phyloP scores from a whole-genome alignment of 1,140 invertebrate species.

The Eumeta japonica region DNA sequence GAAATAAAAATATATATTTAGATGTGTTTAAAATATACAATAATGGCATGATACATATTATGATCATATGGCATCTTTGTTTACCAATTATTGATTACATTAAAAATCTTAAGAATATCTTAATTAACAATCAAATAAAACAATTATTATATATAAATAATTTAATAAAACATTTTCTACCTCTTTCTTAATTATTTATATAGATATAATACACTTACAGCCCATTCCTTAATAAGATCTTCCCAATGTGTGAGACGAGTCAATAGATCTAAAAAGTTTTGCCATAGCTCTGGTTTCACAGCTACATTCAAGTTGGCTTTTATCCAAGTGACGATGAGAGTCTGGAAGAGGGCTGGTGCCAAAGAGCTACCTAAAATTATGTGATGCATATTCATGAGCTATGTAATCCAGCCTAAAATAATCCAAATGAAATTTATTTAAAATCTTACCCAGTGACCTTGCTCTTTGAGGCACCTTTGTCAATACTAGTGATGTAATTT shows the following conservation, averaged over 20 bases:
- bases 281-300: constrained; percentile 87
- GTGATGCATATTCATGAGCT: constrained; percentile 71
- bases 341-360: constrained; percentile 92
- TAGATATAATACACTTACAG: constrained; percentile 64
- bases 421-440: too few species aligned
- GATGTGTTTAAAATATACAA: too few species aligned
- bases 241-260: constrained; percentile 91
- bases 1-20: too few species aligned
- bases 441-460: too few species aligned
- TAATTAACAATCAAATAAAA: not conserved
- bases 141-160: not conserved
- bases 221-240: constrained; percentile 94
- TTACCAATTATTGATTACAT: not conserved
- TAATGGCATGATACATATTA: too few species aligned
- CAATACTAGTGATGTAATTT: constrained; percentile 89
- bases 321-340: constrained; percentile 96
- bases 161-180: not conserved
- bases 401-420: too few species aligned
- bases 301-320: constrained; percentile 94
- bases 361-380: constrained; percentile 75
- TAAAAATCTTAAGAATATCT: not conserved
- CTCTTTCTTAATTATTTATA: too few species aligned
- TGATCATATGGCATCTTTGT: not conserved
- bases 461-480: constrained; percentile 76
- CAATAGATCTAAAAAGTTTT: constrained; percentile 87